A percentile compares a stretch with the other conserved stretches of the same genome.
Conservation (phyloP, 2,797 vertebrate species). For the Rhynchotus rufescens region DNA sequence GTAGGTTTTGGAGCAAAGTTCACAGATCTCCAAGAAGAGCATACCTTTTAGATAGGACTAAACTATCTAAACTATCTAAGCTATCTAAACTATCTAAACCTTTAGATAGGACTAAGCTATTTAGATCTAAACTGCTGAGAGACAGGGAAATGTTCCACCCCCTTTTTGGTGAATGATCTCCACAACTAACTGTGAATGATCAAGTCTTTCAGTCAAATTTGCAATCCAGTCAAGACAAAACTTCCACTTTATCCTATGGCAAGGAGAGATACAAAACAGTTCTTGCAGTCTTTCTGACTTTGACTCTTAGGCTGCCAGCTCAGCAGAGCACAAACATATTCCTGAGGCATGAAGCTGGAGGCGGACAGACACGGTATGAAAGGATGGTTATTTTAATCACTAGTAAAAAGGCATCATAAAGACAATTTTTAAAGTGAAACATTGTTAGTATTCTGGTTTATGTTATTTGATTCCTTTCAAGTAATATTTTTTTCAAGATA, state of each 20-base stretch:
- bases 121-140: not conserved
- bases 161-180: not conserved
- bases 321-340: not conserved
- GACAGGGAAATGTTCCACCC: not conserved
- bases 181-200: not conserved
- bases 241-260: not conserved
- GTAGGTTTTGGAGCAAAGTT: not conserved
- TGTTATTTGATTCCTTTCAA: not conserved
- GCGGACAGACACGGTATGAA: not conserved
- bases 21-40: not conserved
- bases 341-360: not conserved
- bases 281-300: slow-evolving; percentile 9
- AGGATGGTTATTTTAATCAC: not conserved
- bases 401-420: not conserved
- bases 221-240: not conserved
- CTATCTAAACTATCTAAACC: too few relatives aligned
- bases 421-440: not conserved
- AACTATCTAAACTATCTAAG: too few relatives aligned
- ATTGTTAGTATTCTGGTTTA: not conserved
- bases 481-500: not conserved
- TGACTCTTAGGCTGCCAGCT: not conserved
- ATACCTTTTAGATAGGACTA: too few relatives aligned
- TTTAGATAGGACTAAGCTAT: too few relatives aligned
- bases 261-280: not conserved
- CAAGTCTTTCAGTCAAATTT: not conserved